Conservation (phyloP, 1,140 invertebrate species). For the Drosophila bocqueti region DNA sequence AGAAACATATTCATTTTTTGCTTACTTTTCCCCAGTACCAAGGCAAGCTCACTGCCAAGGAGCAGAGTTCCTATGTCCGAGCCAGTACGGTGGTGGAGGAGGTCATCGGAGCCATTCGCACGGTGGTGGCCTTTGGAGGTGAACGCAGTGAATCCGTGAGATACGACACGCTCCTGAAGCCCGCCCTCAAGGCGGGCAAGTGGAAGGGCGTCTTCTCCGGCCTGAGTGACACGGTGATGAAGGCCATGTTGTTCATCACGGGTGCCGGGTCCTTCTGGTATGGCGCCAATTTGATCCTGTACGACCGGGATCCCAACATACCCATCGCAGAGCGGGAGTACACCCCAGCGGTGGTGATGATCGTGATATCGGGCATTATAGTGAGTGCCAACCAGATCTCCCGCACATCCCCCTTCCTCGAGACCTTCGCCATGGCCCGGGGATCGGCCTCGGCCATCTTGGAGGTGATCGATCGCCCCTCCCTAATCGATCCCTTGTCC, state of each 20-base stretch:
- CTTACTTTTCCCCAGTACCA: conserved; percentile 87
- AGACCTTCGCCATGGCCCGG: conserved; percentile 90
- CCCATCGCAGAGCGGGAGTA: conserved; percentile 86
- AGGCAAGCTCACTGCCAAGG: conserved; percentile 88
- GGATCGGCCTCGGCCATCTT: conserved; percentile 93
- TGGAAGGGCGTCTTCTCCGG: conserved; percentile 91
- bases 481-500: conserved; percentile 89
- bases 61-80: conserved; percentile 90
- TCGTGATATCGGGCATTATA: conserved; percentile 92
- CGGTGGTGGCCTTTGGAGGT: conserved; percentile 93
- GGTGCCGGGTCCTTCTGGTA: conserved; percentile 95
- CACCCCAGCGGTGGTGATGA: conserved; percentile 90
- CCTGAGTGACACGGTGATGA: conserved; percentile 91
- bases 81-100: conserved; percentile 92
- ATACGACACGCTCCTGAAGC: conserved; percentile 87
- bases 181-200: conserved; percentile 87
- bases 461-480: conserved; percentile 90
- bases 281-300: conserved; percentile 90
- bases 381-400: conserved; percentile 92
- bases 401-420: conserved; percentile 91
- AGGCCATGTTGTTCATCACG: conserved; percentile 92
- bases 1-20: no score
- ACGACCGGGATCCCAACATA: conserved; percentile 73
- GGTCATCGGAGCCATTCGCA: conserved; percentile 90
- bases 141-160: conserved; percentile 89